A percentile compares a stretch with the other conserved stretches of the same genome.
Evolutionary conservation across 2,113 vertebrate species (phyloP).

Genomic region (Felis catus): DNA sequence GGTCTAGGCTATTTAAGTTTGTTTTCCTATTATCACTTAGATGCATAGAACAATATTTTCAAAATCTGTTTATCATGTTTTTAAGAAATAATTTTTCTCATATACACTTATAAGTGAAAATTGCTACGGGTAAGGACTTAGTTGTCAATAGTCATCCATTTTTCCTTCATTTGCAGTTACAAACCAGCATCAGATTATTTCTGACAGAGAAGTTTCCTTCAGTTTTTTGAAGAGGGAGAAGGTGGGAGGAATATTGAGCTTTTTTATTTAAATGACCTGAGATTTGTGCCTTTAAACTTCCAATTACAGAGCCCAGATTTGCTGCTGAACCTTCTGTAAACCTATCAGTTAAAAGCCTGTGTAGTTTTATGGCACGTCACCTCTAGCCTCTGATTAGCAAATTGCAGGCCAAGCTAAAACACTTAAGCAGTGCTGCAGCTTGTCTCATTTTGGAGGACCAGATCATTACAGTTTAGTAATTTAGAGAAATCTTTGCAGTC

Average conservation of each 20-base stretch:
- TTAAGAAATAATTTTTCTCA: conserved; percentile 35
- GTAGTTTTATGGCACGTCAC: conserved; percentile 30
- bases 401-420: conserved; percentile 62
- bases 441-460: conserved; percentile 42
- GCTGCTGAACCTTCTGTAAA: conserved; percentile 54
- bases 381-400: conserved; percentile 64
- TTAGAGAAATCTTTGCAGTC: conserved; percentile 35
- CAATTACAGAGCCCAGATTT: conserved; percentile 60
- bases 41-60: neutral
- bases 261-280: conserved; percentile 69
- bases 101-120: neutral
- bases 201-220: neutral
- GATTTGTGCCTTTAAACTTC: conserved; percentile 67
- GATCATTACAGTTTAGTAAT: conserved; percentile 55
- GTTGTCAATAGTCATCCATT: neutral
- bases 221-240: conserved; percentile 1
- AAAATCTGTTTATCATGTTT: conserved; percentile 27
- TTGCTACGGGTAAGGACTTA: neutral
- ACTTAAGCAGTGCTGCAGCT: conserved; percentile 7
- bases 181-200: neutral
- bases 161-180: neutral
- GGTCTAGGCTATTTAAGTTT: conserved; percentile 62
- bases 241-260: neutral
- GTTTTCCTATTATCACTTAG: conserved; percentile 65
- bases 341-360: conserved; percentile 54